Conservation (phyloP, 1,140 invertebrate genomes). For the Mesaphorura yosii region DNA sequence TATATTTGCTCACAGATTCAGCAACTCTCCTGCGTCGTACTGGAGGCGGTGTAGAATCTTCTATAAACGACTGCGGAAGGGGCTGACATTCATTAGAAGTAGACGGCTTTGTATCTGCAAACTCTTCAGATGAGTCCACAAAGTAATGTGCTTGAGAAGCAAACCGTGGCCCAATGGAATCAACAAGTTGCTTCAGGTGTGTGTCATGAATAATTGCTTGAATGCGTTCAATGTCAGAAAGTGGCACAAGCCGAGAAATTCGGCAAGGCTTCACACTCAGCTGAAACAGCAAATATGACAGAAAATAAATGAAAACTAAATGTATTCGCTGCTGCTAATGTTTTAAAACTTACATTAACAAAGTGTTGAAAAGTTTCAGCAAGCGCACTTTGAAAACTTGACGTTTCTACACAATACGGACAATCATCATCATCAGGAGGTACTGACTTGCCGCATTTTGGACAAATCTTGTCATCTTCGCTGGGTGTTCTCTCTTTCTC, state of each 20-base stretch:
- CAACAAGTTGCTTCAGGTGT: conserved; percentile 35
- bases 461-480: conserved; percentile 7
- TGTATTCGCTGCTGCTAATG: too few species aligned
- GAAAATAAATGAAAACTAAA: background rate
- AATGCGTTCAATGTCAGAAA: conserved; percentile 46
- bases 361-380: conserved; percentile 25
- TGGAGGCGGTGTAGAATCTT: too few species aligned
- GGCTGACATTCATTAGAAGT: too few species aligned
- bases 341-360: conserved; percentile 17
- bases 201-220: conserved; percentile 43
- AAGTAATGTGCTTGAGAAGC: conserved; percentile 16
- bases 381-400: conserved; percentile 14
- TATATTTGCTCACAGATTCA: too few species aligned
- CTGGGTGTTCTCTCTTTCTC: conserved; percentile 16
- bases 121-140: too few species aligned
- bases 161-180: conserved; percentile 33
- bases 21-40: too few species aligned
- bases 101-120: too few species aligned
- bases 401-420: conserved; percentile 18
- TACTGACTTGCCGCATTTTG: conserved; percentile 23
- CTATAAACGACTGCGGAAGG: too few species aligned
- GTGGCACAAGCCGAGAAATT: conserved; percentile 37
- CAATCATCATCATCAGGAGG: conserved; percentile 13
- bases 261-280: conserved; percentile 41
- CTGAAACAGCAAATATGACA: conserved; percentile 34